Base-by-base conservation (phyloP, 2,797 vertebrate species). In the Hapalemur alaotrensis region DNA sequence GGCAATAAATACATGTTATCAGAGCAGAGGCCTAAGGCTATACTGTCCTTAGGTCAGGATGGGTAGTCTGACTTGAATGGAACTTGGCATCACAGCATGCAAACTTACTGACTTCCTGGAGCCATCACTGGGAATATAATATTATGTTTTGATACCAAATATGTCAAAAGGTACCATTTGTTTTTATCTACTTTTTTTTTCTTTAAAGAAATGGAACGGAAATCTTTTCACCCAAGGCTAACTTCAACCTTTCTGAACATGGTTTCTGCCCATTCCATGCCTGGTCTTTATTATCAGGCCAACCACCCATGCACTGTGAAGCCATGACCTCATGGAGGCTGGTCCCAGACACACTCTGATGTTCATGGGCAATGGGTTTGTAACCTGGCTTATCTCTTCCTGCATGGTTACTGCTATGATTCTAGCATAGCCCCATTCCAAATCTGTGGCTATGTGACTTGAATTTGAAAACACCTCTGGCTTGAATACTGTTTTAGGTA, bases 91-190 rank as follows among this genome's bases (percentile, higher is more conserved):
- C 4, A 32, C 4, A 50, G 54, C 2, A 10, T 82, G 63, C 61
- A 90, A 95, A 81, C 14, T 88, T 94, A 72, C 52, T 76, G 46
- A 89, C 95, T 86, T 91, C 11, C 57, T 96, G 89, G 61, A 95
- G 13, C 15, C 11, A 41, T 89, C 93, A 78, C n/a, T 81, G 75
- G 95, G 32, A 95, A 94, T 57, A 57, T 32, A 70, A 90, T 94
- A 69, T 30, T 80, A 81, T 93, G 65, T 75, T 93, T 96, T 90
- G 69, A 76, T 90, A 92, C 20, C n/a, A 98, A 65, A 70, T 85
- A 63, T 75, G 5, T 84, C 70, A 90, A 88, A 95, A 92, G 72
- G 35, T 78, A 57, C 43, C 52, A 41, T 95, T 97, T 92, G 28
- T 96, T 93, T 93, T 95, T 72, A 93, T 57, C 72, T 65, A 63